Evolutionary conservation across 2,113 vertebrate species (phyloP).

Genomic region (Callospermophilus lateralis): DNA sequence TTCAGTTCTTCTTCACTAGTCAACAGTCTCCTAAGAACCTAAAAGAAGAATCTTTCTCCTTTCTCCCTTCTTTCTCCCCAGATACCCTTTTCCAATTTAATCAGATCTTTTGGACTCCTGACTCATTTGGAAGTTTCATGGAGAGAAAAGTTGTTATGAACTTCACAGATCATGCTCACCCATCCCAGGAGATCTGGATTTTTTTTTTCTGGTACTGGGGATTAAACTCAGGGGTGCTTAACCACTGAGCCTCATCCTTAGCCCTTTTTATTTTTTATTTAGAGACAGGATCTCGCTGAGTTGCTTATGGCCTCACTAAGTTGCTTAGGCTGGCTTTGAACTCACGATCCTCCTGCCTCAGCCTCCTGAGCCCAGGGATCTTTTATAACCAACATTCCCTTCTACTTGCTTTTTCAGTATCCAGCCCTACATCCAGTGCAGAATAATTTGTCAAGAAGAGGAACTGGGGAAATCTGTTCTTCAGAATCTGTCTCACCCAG

Average conservation of each 20-base stretch:
- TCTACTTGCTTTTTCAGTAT: not conserved
- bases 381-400: not conserved
- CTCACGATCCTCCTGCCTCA: too few relatives aligned
- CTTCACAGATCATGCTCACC: not conserved
- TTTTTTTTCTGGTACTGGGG: too few relatives aligned
- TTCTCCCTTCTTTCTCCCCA: not conserved
- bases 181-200: not conserved
- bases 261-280: too few relatives aligned
- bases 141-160: not conserved
- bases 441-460: not conserved
- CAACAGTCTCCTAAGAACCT: not conserved
- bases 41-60: not conserved
- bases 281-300: too few relatives aligned
- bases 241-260: too few relatives aligned
- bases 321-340: too few relatives aligned
- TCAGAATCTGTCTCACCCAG: not conserved
- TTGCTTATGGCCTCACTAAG: too few relatives aligned
- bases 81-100: not conserved
- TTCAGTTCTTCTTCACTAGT: not conserved
- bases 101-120: not conserved
- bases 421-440: rapidly evolving
- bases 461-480: not conserved
- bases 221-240: too few relatives aligned
- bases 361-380: not conserved
- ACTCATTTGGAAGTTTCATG: not conserved